Evolutionary conservation across 2,797 vertebrate genomes (phyloP), one percentile per base, ranked within the genome.

Genomic region (Cryptoprocta ferox): DNA sequence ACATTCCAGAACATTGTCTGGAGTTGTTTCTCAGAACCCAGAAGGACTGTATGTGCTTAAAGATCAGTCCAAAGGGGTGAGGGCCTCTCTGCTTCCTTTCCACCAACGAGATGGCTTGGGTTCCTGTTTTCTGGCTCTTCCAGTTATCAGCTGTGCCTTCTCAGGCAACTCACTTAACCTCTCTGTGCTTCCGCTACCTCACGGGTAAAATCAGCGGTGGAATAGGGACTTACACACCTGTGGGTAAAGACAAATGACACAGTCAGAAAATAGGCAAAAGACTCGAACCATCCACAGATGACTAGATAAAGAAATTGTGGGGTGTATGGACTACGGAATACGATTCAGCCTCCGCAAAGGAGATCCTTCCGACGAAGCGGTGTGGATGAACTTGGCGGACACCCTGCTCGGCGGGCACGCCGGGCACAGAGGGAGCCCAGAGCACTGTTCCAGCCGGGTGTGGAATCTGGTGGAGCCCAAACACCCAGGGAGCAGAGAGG

Each of bases 261-360:
- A 1, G 4, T 59, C 1, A 39, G 65, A 28, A 71, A 70, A 28
- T 48, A 70, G 63, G 76, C 50, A 19, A 42, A 42, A 71, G 65
- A 45, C 21, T 2, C 0, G 32, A 76, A 65, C 39, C 30, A 28
- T n/a, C 35, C 28, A 24, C 4, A 18, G 88, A 18, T 5, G 48
- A 68, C 53, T 2, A 50, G 13, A n/a, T 26, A 28, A 32, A 56
- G 76, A 39, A 28, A 32, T 8, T 0, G 48, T n/a, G 21, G 76
- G 48, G 18, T 6, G 14, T 2, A 13, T 9, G 26, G 5, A 32
- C 0, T 12, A 5, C 0, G 9, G 19, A n/a, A 18, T 42, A 19
- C 4, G 2, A 28, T 16, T 26, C 14, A 9, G 14, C 28, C 48
- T 13, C 53, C 3, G 6, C 14, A 42, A 59, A 45, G 42, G 48